Base-by-base conservation (phyloP, 2,797 vertebrate genomes). In the Tachyglossus aculeatus region DNA sequence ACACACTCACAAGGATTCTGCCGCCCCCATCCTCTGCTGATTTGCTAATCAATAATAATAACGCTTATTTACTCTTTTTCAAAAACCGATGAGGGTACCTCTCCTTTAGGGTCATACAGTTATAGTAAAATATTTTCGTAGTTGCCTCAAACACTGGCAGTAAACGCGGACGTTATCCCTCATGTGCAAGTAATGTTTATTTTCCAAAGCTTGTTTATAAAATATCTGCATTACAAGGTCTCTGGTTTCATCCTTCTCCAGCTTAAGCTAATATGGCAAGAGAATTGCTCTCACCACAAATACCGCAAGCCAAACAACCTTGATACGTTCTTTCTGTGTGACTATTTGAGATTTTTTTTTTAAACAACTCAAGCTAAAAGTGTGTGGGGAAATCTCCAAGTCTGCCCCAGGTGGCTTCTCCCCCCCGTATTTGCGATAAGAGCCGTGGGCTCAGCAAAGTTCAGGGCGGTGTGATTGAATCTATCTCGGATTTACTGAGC, bases 141-240 rank as follows among this genome's bases (percentile, higher is more conserved):
- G 16, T 74, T 54, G 64, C 31, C 45, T 55, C 47, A 62, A 69
- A 22, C 3, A 19, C 15, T 19, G 25, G 31, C 34, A 11, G 37
- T 55, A 48, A 55, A 68, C 3, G 10, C 53, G 32, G 58, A 41
- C 31, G 44, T 40, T 29, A 25, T 52, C 32, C 6, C 7, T 21
- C 50, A 41, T 16, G 31, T 34, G 4, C 21, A 14, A 36, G 44
- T 55, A 74, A 67, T 44, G 67, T 38, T 1, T 2, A 1, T 38
- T 82, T 62, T 54, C 31, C 50, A 75, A 70, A 62, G 48, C 40
- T 4, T 7, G 0, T 72, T 61, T 40, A 4, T 3, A 10, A 0
- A 11, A 9, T 24, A 22, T 48, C 8, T 56, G 76, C 38, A 38
- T 70, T 77, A 74, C 27, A 39, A 25, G 32, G 67, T 61, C 41